Evolutionary conservation across 2,113 vertebrate genomes (phyloP).

Genomic region (Cochlearius cochlearius): DNA sequence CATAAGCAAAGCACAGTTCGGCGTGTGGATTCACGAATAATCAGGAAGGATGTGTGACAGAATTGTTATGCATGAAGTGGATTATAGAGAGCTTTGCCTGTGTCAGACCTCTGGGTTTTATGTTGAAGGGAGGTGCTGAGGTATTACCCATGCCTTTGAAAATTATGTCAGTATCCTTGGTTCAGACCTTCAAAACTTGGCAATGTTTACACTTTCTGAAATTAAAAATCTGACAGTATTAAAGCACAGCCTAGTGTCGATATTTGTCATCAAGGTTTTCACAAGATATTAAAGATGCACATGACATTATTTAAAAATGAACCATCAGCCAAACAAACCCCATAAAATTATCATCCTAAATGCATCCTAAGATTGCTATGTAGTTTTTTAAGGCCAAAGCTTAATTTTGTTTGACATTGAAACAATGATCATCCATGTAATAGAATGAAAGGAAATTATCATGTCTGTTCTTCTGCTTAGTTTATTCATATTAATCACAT

Average conservation of each 20-base stretch:
- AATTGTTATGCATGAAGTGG: constrained; percentile 47
- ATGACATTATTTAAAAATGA: constrained; percentile 43
- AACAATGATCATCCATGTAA: constrained; percentile 46
- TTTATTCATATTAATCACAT: constrained; percentile 66
- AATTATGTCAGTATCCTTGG: constrained; percentile 81
- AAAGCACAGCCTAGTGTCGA: constrained; percentile 51
- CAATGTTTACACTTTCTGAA: constrained; percentile 73
- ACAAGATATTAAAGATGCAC: constrained; percentile 56
- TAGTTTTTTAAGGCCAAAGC: constrained; percentile 41
- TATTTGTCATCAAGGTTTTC: constrained; percentile 63
- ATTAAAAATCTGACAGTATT: constrained; percentile 77
- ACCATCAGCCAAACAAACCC: constrained; percentile 29
- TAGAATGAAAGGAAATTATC: constrained; percentile 52
- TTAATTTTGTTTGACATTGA: constrained; percentile 62
- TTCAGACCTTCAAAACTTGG: constrained; percentile 79
- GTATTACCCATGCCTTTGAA: constrained; percentile 70
- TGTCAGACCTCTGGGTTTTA: constrained; percentile 69
- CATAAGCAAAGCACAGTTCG: constrained; percentile 45
- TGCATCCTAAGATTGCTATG: constrained; percentile 26
- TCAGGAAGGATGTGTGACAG: constrained; percentile 4
- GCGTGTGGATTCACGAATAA: not conserved
- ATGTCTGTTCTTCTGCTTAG: constrained; percentile 41
- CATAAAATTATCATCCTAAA: constrained; percentile 53
- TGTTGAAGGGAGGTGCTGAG: constrained; percentile 59
- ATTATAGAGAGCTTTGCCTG: constrained; percentile 30